These are phyloP conservation scores for Chirona hameri DNA, from an alignment of 2,888 invertebrate species.

Conservation along the genomic window DNA sequence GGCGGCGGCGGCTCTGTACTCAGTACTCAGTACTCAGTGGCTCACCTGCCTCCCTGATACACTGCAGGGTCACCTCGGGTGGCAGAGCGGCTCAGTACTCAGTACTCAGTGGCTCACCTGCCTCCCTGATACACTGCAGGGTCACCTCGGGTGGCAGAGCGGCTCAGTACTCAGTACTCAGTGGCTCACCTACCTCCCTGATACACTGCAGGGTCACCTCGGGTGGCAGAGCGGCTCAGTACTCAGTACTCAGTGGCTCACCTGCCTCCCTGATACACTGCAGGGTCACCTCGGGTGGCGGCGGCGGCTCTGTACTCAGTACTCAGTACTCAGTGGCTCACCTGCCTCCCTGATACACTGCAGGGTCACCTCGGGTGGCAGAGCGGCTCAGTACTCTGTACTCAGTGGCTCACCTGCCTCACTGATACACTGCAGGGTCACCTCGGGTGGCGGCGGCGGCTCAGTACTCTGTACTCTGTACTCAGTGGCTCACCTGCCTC, in stretches of 20 bases:
- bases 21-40: too few relatives aligned
- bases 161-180: background rate
- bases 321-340: background rate
- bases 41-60: constrained; percentile 6
- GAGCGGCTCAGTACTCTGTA: background rate
- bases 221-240: background rate
- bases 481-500: background rate
- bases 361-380: background rate
- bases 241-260: background rate
- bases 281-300: background rate
- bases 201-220: background rate
- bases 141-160: background rate
- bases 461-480: background rate
- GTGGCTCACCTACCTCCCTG: background rate
- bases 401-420: background rate
- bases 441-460: background rate
- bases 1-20: background rate
- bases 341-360: background rate
- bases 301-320: background rate
- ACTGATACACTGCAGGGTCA: background rate
- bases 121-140: background rate
- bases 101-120: background rate
- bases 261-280: background rate
- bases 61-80: background rate
- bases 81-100: background rate